Percentiles rank a stretch among this genome's conserved stretches.
phyloP scores from a whole-genome alignment of 2,888 invertebrate genomes.

The Omphaloscelis lunosa region DNA sequence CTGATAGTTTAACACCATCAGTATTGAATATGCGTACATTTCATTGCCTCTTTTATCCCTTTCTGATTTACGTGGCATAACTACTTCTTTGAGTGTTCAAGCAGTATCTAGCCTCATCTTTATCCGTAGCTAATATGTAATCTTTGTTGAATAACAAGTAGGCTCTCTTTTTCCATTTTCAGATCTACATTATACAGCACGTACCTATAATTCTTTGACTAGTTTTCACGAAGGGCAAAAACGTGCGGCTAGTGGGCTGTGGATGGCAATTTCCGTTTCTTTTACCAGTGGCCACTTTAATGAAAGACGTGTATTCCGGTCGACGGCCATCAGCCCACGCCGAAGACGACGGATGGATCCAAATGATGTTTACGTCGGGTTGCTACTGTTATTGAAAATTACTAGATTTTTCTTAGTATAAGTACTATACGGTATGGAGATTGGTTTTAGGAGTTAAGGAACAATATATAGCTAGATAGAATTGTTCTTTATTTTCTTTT shows the following conservation, averaged over 20 bases:
- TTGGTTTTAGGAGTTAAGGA: neutral
- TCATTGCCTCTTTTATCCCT: neutral
- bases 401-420: neutral
- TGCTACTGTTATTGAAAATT: constrained; percentile 37
- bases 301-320: constrained; percentile 58
- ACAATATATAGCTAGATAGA: no score
- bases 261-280: constrained; percentile 65
- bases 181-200: constrained; percentile 7
- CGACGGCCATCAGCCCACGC: constrained; percentile 11
- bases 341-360: constrained; percentile 9
- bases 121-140: neutral
- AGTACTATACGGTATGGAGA: neutral
- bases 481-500: no score
- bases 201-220: constrained; percentile 29
- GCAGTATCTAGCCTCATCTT: neutral
- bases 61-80: neutral
- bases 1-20: neutral
- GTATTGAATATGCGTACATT: neutral
- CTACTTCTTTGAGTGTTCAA: neutral
- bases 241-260: constrained; percentile 45
- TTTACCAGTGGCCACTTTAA: constrained; percentile 56
- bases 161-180: neutral
- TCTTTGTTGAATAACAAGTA: constrained; percentile 11
- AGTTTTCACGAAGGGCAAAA: constrained; percentile 53
- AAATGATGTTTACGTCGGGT: constrained; percentile 29